phyloP scores from a whole-genome alignment of 2,797 vertebrate species.

The Percopsis omiscomaycus region DNA sequence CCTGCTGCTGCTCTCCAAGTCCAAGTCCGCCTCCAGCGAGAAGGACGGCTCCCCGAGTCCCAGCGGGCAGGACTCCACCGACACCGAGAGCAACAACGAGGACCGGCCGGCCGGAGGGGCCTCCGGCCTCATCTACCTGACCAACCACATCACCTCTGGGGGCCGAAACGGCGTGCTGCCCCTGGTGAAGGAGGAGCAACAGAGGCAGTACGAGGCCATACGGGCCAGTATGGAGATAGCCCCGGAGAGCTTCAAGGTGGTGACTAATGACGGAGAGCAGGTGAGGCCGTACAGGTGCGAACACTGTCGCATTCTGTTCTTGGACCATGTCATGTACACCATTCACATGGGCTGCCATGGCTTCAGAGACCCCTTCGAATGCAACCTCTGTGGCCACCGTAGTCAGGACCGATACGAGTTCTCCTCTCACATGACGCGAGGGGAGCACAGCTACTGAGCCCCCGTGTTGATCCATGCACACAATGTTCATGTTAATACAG shows the following conservation, averaged over 20 bases:
- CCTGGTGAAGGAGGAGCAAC: slow-evolving; percentile 90
- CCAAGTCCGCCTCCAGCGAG: slow-evolving; percentile 91
- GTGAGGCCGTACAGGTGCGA: slow-evolving; percentile 90
- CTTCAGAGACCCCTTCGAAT: slow-evolving; percentile 96
- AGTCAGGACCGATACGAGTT: slow-evolving; percentile 99
- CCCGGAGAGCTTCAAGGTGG: slow-evolving; percentile 89
- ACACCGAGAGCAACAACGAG: slow-evolving; percentile 96
- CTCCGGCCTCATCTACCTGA: slow-evolving; percentile 90
- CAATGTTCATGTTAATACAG: not conserved
- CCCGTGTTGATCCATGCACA: not conserved
- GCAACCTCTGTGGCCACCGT: slow-evolving; percentile 97
- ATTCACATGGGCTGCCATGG: slow-evolving; percentile 99
- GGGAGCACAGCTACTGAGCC: slow-evolving; percentile 88
- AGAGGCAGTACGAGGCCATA: slow-evolving; percentile 87
- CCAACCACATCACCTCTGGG: slow-evolving; percentile 89
- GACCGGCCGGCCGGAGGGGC: slow-evolving; percentile 80
- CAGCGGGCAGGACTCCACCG: slow-evolving; percentile 96
- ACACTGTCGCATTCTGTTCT: slow-evolving; percentile 95
- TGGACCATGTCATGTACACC: slow-evolving; percentile 99
- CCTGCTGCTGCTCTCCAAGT: slow-evolving; percentile 93
- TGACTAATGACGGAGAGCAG: slow-evolving; percentile 87
- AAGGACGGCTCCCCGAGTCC: slow-evolving; percentile 93
- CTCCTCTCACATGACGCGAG: slow-evolving; percentile 96
- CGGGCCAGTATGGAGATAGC: slow-evolving; percentile 83
- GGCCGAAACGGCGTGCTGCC: slow-evolving; percentile 86